These are phyloP conservation scores for Zophobas morio DNA, from an alignment of 1,140 invertebrate genomes.

Conservation along the genomic window DNA sequence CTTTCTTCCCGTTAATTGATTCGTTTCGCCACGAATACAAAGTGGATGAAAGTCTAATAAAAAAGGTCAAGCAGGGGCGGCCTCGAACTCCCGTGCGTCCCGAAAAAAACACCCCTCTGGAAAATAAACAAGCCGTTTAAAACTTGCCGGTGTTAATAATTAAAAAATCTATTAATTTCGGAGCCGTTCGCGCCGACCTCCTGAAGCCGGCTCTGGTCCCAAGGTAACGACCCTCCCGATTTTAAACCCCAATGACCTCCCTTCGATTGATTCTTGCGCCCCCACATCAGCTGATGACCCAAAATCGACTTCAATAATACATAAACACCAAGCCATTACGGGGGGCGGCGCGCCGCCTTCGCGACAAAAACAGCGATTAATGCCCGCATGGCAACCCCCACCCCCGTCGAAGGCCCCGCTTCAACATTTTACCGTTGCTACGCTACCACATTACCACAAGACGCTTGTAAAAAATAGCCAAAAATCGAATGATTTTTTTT, in stretches of 20 bases:
- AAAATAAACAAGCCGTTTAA: no score
- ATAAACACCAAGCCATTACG: constrained; percentile 24
- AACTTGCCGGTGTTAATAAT: no score
- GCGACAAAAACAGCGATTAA: constrained; percentile 26
- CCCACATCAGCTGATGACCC: constrained; percentile 38
- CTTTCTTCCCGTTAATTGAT: no score
- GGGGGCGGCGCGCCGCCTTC: constrained; percentile 16
- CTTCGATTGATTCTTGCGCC: not conserved
- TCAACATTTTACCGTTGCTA: constrained; percentile 26
- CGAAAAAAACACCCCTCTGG: no score
- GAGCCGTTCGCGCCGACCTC: no score
- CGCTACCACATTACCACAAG: no score
- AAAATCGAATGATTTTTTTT: constrained; percentile 3
- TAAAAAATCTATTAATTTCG: no score
- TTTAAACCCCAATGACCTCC: constrained; percentile 7
- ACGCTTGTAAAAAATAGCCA: not conserved
- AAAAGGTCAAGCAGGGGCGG: no score
- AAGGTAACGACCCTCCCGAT: not conserved
- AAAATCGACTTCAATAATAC: constrained; percentile 29
- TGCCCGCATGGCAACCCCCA: constrained; percentile 6
- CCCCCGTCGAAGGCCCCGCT: constrained; percentile 12
- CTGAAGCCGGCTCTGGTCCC: not conserved
- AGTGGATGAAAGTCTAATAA: no score
- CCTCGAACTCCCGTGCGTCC: no score
- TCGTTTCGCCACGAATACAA: no score